phyloP scores from a whole-genome alignment of 2,113 vertebrate genomes.

The Oncorhynchus keta region DNA sequence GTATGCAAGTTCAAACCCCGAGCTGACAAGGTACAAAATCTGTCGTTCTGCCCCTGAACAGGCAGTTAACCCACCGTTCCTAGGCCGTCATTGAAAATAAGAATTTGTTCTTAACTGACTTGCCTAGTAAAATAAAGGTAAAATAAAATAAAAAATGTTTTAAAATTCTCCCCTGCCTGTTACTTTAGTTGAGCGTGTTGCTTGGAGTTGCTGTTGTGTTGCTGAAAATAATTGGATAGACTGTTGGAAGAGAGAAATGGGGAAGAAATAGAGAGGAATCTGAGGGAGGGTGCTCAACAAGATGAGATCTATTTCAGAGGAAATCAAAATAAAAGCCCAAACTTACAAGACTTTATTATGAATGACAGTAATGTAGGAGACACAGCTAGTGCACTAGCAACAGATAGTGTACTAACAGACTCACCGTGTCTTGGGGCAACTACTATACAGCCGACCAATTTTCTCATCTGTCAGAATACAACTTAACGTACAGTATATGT shows the following conservation, averaged over 20 bases:
- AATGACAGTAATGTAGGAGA: neutral
- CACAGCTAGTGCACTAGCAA: neutral
- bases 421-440: neutral
- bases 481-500: neutral
- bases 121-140: too few relatives aligned
- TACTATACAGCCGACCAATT: neutral
- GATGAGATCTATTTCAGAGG: neutral
- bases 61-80: too few relatives aligned
- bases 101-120: too few relatives aligned
- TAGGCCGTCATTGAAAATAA: too few relatives aligned
- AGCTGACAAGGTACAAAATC: too few relatives aligned
- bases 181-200: constrained; percentile 72
- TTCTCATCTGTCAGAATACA: neutral
- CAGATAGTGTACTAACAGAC: neutral
- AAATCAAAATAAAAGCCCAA: neutral
- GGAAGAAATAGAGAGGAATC: neutral
- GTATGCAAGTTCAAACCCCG: too few relatives aligned
- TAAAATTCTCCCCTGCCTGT: constrained; percentile 78
- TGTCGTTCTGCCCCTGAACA: too few relatives aligned
- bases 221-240: neutral
- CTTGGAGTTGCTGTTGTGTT: constrained; percentile 58
- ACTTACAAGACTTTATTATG: neutral
- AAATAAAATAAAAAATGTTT: too few relatives aligned
- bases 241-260: neutral
- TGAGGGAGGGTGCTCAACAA: neutral